Conservation (phyloP, 2,113 vertebrate genomes). For the Ahaetulla prasina region DNA sequence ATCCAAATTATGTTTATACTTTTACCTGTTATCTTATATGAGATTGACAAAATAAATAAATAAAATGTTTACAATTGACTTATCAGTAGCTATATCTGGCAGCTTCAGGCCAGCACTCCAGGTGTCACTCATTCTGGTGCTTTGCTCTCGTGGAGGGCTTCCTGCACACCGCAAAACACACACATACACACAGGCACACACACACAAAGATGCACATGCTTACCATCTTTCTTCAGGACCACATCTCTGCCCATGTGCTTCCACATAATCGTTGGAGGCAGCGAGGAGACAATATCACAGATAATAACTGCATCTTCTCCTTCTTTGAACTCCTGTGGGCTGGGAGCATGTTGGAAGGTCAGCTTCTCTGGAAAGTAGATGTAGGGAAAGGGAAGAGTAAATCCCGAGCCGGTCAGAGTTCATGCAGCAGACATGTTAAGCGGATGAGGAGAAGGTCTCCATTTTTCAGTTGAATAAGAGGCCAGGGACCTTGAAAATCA, state of each 20-base stretch:
- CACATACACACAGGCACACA: background rate
- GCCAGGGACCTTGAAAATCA: background rate
- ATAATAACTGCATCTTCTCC: slow-evolving; percentile 87
- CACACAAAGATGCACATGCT: slow-evolving; percentile 51
- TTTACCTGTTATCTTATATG: too few relatives aligned
- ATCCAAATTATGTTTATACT: too few relatives aligned
- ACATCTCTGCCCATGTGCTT: slow-evolving; percentile 87
- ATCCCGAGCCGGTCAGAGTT: background rate
- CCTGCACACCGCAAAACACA: background rate
- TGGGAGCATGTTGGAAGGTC: slow-evolving; percentile 91
- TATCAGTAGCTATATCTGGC: background rate
- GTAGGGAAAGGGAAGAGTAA: background rate
- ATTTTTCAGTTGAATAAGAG: background rate
- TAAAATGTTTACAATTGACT: too few relatives aligned
- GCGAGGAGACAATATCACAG: slow-evolving; percentile 88
- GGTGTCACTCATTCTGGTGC: background rate
- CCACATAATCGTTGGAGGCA: slow-evolving; percentile 92
- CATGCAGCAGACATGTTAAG: background rate
- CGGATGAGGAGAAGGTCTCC: background rate
- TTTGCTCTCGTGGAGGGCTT: background rate
- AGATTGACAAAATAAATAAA: too few relatives aligned
- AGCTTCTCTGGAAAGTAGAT: slow-evolving; percentile 83
- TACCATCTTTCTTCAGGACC: slow-evolving; percentile 92
- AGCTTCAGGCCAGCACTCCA: background rate
- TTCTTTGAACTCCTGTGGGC: slow-evolving; percentile 93